Base-by-base conservation (phyloP, 2,113 vertebrate species). In the Bubo scandiacus region DNA sequence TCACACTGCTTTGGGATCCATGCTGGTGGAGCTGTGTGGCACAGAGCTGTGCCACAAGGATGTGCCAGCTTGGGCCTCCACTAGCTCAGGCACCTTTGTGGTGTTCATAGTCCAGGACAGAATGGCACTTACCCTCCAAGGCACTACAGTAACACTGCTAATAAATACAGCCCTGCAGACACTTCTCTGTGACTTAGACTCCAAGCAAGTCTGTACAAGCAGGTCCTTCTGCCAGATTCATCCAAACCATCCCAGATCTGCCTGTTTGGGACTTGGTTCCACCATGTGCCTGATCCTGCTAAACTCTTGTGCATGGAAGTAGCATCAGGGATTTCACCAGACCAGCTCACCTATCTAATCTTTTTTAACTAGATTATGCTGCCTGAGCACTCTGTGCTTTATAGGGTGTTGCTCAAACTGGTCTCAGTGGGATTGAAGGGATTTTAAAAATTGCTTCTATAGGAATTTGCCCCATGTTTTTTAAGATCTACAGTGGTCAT, bases 1-100 rank as follows among this genome's bases (percentile, higher is more conserved):
- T 32, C 47, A 29, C 0, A 0, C 6, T 15, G 3, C 61, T 51
- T 52, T 83, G 55, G 29, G 59, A 78, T 52, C 30, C 12, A 3
- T 3, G 2, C 3, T n/a, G 47, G 54, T 18, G 40, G 43, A 83
- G n/a, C 14, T 6, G 0, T 70, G n/a, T 8, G 29, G 51, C 62
- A 51, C 0, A 1, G n/a, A 70, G 40, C 26, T 86, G 55, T 17
- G 55, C 23, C 58, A 9, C 16, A 6, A 1, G 1, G 22, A 77
- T 47, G 25, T 49, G 23, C 38, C 74, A 79, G 23, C 38, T 17
- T 36, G 77, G 14, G n/a, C 34, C 16, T 74, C 36, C 19, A 9
- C 51, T 15, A 36, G 43, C 9, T 57, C 54, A 62, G 45, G 32
- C 34, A 54, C 12, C 25, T 66, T 71, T 59, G 38, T 4, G 6